Conservation (phyloP, 1,140 invertebrate species). For the Oedothorax gibbosus region DNA sequence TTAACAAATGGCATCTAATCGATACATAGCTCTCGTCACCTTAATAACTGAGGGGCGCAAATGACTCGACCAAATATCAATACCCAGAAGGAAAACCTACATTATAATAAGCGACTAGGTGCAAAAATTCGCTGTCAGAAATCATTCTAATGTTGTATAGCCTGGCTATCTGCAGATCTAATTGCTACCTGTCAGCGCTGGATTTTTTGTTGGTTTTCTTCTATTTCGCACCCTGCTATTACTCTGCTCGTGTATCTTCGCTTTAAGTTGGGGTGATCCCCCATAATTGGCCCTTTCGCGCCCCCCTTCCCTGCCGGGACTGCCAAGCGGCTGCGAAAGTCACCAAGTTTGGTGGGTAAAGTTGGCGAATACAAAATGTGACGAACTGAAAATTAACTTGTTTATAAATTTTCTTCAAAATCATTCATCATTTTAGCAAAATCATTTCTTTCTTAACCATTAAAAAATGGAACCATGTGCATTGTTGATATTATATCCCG, state of each 20-base stretch:
- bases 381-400: no score
- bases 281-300: slow-evolving; percentile 19
- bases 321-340: not conserved
- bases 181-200: slow-evolving; percentile 40
- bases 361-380: no score
- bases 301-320: not conserved
- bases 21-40: slow-evolving; percentile 26
- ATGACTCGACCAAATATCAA: slow-evolving; percentile 27
- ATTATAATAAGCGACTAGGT: slow-evolving; percentile 37
- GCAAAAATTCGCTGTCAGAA: slow-evolving; percentile 42
- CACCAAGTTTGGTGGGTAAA: no score
- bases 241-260: slow-evolving; percentile 2
- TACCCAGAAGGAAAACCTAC: slow-evolving; percentile 19
- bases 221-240: slow-evolving; percentile 37
- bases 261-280: slow-evolving; percentile 3
- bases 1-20: not conserved
- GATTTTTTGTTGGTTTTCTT: slow-evolving; percentile 21
- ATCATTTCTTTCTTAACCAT: no score
- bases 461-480: no score
- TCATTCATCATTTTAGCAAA: no score
- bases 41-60: slow-evolving; percentile 21
- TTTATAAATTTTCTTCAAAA: no score
- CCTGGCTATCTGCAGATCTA: slow-evolving; percentile 27
- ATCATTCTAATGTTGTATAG: slow-evolving; percentile 28
- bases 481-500: no score